phyloP scores from a whole-genome alignment of 1,140 invertebrate genomes.

The Aporrectodea caliginosa region DNA sequence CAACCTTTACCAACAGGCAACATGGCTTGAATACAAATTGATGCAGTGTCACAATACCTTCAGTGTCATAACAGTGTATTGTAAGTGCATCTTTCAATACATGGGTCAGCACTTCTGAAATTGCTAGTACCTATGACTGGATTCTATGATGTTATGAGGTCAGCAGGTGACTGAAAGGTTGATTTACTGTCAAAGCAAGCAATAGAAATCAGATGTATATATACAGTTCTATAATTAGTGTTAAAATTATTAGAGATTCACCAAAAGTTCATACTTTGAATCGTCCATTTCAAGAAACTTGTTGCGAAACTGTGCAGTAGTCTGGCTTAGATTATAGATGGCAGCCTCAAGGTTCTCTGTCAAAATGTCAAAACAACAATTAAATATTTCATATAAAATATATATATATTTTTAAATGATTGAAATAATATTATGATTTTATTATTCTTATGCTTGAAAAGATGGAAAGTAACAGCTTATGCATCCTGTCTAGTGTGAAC shows the following conservation, averaged over 20 bases:
- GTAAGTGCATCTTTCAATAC: too few relatives aligned
- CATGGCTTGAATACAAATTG: too few relatives aligned
- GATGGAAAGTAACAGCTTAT: background rate
- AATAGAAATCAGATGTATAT: too few relatives aligned
- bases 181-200: too few relatives aligned
- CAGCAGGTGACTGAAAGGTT: too few relatives aligned
- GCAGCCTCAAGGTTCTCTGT: background rate
- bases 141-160: too few relatives aligned
- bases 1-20: too few relatives aligned
- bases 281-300: background rate
- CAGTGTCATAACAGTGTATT: too few relatives aligned
- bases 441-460: background rate
- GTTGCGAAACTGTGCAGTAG: background rate
- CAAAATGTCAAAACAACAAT: background rate
- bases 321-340: too few relatives aligned
- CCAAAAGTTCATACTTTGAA: background rate
- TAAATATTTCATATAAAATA: background rate
- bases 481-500: background rate
- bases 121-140: too few relatives aligned
- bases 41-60: too few relatives aligned
- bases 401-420: background rate
- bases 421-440: background rate
- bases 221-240: background rate
- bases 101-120: too few relatives aligned
- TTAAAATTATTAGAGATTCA: background rate